Percentiles rank a stretch among this genome's conserved stretches.
Evolutionary conservation across 1,140 invertebrate genomes (phyloP).

Genomic region (Drosophila lini): DNA sequence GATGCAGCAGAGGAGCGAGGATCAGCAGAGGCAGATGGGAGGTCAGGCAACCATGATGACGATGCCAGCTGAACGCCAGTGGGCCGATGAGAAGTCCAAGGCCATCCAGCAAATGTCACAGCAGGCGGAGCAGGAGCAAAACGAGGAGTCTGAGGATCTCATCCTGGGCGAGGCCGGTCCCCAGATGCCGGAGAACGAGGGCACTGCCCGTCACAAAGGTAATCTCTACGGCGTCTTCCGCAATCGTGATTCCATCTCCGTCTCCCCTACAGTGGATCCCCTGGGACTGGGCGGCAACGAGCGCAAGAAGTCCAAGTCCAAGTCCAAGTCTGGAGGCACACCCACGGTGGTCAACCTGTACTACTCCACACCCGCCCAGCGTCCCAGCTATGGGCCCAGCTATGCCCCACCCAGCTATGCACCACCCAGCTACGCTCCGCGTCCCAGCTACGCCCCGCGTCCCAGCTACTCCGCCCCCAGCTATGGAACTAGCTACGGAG

Average conservation of each 20-base stretch:
- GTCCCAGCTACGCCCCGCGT: neutral
- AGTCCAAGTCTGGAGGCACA: neutral
- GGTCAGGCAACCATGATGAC: conserved; percentile 19
- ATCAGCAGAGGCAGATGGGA: neutral
- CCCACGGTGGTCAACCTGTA: conserved; percentile 68
- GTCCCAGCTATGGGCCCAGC: conserved; percentile 27
- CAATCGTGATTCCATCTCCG: conserved; percentile 21
- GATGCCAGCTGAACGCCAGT: conserved; percentile 13
- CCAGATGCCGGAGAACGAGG: conserved; percentile 59
- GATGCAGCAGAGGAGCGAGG: conserved; percentile 8
- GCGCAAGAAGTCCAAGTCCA: conserved; percentile 58
- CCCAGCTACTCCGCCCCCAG: conserved; percentile 6
- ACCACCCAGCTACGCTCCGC: neutral
- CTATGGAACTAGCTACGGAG: conserved; percentile 50
- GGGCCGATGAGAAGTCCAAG: conserved; percentile 15
- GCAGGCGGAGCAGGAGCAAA: neutral
- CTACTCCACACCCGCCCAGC: conserved; percentile 15
- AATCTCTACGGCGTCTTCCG: conserved; percentile 77
- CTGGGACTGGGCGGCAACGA: conserved; percentile 56
- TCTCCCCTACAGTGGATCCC: conserved; percentile 38
- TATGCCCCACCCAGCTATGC: conserved; percentile 28
- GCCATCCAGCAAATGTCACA: conserved; percentile 9
- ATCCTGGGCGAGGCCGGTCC: conserved; percentile 63
- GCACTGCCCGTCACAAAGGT: conserved; percentile 71
- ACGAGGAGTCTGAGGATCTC: conserved; percentile 10